Evolutionary conservation across 2,797 vertebrate genomes (phyloP).

Genomic region (Bradypodion pumilum): DNA sequence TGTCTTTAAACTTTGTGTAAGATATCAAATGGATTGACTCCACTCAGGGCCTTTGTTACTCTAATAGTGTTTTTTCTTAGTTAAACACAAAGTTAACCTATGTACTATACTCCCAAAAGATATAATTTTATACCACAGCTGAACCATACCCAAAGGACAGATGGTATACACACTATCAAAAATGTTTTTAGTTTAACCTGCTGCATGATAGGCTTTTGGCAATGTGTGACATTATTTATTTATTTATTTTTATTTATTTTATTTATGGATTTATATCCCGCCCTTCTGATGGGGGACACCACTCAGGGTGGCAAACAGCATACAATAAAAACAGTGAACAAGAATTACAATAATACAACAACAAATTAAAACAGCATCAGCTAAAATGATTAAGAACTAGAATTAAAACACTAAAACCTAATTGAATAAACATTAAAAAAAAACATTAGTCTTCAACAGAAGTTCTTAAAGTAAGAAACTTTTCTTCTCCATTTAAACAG

Average conservation of each 20-base stretch:
- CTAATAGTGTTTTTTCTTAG: not conserved
- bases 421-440: too few relatives aligned
- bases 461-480: conserved; percentile 19
- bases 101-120: not conserved
- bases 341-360: too few relatives aligned
- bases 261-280: too few relatives aligned
- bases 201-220: conserved; percentile 24
- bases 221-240: too few relatives aligned
- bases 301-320: too few relatives aligned
- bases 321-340: too few relatives aligned
- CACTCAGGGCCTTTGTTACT: not conserved
- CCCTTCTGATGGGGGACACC: too few relatives aligned
- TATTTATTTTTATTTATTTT: too few relatives aligned
- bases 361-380: too few relatives aligned
- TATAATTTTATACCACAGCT: conserved; percentile 7
- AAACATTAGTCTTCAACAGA: conserved; percentile 19
- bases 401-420: too few relatives aligned
- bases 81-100: not conserved
- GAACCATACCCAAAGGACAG: conserved; percentile 8
- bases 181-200: conserved; percentile 42
- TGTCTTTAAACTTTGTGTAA: not conserved
- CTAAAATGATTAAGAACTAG: too few relatives aligned
- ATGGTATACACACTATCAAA: conserved; percentile 41
- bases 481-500: not conserved
- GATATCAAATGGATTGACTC: not conserved